A percentile compares a stretch with the other conserved stretches of the same genome.
Evolutionary conservation across 2,113 vertebrate genomes (phyloP).

Genomic region (Hyperoodon ampullatus): DNA sequence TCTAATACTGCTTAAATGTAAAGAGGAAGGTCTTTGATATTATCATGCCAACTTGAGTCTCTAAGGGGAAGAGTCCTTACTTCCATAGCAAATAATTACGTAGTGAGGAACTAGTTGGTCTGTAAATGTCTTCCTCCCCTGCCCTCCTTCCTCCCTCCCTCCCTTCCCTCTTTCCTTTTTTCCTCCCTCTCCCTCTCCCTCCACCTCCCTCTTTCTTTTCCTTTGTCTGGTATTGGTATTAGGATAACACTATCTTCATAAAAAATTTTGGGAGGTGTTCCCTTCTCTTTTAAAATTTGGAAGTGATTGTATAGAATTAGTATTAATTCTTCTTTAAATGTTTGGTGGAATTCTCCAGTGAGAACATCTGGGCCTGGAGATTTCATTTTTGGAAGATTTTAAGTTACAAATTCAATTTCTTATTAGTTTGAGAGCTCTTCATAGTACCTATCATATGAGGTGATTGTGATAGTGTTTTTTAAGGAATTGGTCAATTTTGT

Average conservation of each 20-base stretch:
- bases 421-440: not conserved
- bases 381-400: not conserved
- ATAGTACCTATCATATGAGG: not conserved
- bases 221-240: not conserved
- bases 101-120: not conserved
- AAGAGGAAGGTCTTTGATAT: not conserved
- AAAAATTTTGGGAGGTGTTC: not conserved
- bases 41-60: not conserved
- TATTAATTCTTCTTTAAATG: not conserved
- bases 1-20: not conserved
- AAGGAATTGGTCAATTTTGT: not conserved
- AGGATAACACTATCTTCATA: not conserved
- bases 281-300: not conserved
- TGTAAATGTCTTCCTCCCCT: not conserved
- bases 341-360: not conserved
- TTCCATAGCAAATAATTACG: not conserved
- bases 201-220: not conserved
- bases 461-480: not conserved
- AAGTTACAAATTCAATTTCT: not conserved
- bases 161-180: not conserved
- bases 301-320: not conserved
- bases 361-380: not conserved
- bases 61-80: not conserved
- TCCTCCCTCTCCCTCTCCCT: too few relatives aligned
- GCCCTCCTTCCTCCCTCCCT: not conserved